phyloP scores from a whole-genome alignment of 2,888 invertebrate species.

The Busseola fusca region DNA sequence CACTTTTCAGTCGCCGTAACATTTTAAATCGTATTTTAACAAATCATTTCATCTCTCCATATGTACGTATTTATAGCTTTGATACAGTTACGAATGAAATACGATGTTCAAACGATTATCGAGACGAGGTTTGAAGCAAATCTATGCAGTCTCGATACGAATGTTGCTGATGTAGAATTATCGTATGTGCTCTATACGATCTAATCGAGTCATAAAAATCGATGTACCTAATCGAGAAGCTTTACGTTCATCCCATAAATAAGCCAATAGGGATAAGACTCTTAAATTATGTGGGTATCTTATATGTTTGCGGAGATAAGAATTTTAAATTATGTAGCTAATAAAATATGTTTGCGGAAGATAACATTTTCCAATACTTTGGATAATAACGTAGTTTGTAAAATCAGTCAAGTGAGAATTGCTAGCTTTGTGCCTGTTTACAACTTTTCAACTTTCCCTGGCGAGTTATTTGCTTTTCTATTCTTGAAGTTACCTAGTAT shows the following conservation, averaged over 20 bases:
- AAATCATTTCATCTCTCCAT: neutral
- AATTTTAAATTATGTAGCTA: conserved; percentile 6
- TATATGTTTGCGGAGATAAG: conserved; percentile 13
- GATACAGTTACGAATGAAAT: conserved; percentile 1
- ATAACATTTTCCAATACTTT: conserved; percentile 18
- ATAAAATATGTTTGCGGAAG: conserved; percentile 6
- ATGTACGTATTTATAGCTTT: neutral
- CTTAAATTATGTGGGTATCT: conserved; percentile 22
- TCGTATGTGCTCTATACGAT: conserved; percentile 1
- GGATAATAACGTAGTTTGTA: conserved; percentile 15
- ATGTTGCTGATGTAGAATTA: conserved; percentile 15
- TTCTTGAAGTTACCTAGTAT: conserved; percentile 11
- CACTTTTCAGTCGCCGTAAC: neutral
- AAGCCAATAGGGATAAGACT: conserved; percentile 9
- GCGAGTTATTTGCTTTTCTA: conserved; percentile 12
- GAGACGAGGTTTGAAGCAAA: neutral
- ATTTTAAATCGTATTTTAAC: neutral
- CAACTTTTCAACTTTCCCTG: conserved; percentile 18
- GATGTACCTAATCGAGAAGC: conserved; percentile 15
- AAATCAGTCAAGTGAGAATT: conserved; percentile 24
- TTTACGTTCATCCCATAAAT: conserved; percentile 43
- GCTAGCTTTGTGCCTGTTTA: conserved; percentile 26
- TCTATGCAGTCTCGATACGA: conserved; percentile 2
- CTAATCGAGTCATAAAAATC: conserved; percentile 37
- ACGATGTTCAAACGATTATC: conserved; percentile 14